phyloP scores from a whole-genome alignment of 2,888 invertebrate species.

The Drosophila mayaguana region DNA sequence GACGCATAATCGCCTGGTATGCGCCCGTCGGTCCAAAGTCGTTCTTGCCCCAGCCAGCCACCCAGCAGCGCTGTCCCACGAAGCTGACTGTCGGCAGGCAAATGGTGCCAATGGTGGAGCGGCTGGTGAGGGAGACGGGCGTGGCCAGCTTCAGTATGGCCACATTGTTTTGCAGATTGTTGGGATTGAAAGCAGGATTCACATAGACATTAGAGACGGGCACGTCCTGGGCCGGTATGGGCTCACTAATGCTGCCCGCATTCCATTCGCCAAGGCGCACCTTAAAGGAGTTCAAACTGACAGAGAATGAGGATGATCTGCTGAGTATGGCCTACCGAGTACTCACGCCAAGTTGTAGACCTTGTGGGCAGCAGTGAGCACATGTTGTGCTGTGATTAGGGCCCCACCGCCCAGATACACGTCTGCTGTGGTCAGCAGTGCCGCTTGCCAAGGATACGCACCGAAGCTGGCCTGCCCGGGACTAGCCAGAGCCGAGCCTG shows the following conservation, averaged over 20 bases:
- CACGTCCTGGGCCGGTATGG: constrained; percentile 88
- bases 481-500: constrained; percentile 81
- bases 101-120: constrained; percentile 87
- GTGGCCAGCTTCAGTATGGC: constrained; percentile 90
- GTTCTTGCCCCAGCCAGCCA: constrained; percentile 95
- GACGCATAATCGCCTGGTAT: constrained; percentile 88
- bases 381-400: constrained; percentile 88
- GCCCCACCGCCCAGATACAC: constrained; percentile 91
- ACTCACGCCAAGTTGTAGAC: constrained; percentile 87
- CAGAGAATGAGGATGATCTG: constrained; percentile 12
- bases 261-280: constrained; percentile 92
- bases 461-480: constrained; percentile 88
- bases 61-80: constrained; percentile 87
- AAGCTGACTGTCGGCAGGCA: constrained; percentile 86
- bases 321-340: neutral
- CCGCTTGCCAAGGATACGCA: constrained; percentile 91
- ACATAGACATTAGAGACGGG: constrained; percentile 87
- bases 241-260: constrained; percentile 88
- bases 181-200: constrained; percentile 89
- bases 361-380: constrained; percentile 91
- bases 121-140: constrained; percentile 86
- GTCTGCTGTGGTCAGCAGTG: constrained; percentile 87
- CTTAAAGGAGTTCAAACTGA: constrained; percentile 86
- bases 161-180: constrained; percentile 92
- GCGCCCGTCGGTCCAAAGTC: constrained; percentile 87